These are phyloP conservation scores for Coremacera marginata DNA, from an alignment of 2,888 invertebrate genomes.

Conservation along the genomic window DNA sequence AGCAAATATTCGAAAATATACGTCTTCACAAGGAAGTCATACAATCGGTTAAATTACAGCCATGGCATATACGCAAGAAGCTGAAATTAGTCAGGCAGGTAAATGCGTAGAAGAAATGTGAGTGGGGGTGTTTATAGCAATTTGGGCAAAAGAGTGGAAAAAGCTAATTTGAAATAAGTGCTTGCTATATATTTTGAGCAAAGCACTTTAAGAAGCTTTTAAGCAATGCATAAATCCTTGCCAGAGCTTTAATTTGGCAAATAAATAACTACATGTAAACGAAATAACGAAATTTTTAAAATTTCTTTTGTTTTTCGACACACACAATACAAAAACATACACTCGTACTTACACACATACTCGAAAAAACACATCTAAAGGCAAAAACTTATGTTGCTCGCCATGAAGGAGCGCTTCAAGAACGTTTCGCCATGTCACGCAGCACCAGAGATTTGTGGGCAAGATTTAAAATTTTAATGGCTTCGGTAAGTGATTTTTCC, in stretches of 20 bases:
- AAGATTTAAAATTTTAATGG: slow-evolving; percentile 83
- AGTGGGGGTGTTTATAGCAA: too few species aligned
- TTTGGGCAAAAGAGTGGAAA: background rate
- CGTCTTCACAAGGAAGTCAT: slow-evolving; percentile 92
- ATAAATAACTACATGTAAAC: slow-evolving; percentile 7
- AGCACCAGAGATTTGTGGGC: slow-evolving; percentile 88
- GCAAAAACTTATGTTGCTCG: slow-evolving; percentile 89
- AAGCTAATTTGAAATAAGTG: background rate
- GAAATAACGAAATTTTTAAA: background rate
- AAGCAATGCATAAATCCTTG: slow-evolving; percentile 17
- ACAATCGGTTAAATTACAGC: slow-evolving; percentile 86
- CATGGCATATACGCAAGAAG: slow-evolving; percentile 86
- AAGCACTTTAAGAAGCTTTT: background rate
- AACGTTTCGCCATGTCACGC: slow-evolving; percentile 88
- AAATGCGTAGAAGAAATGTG: slow-evolving; percentile 38
- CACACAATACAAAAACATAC: background rate
- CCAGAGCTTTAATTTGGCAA: slow-evolving; percentile 14
- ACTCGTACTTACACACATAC: background rate
- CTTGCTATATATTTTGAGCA: background rate
- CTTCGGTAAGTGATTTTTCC: slow-evolving; percentile 76
- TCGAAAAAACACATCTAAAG: slow-evolving; percentile 60
- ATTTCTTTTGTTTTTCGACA: background rate
- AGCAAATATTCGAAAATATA: slow-evolving; percentile 91
- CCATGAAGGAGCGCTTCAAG: slow-evolving; percentile 91
- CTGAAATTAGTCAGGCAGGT: slow-evolving; percentile 83